phyloP scores from a whole-genome alignment of 2,113 vertebrate genomes.

The Conger conger region DNA sequence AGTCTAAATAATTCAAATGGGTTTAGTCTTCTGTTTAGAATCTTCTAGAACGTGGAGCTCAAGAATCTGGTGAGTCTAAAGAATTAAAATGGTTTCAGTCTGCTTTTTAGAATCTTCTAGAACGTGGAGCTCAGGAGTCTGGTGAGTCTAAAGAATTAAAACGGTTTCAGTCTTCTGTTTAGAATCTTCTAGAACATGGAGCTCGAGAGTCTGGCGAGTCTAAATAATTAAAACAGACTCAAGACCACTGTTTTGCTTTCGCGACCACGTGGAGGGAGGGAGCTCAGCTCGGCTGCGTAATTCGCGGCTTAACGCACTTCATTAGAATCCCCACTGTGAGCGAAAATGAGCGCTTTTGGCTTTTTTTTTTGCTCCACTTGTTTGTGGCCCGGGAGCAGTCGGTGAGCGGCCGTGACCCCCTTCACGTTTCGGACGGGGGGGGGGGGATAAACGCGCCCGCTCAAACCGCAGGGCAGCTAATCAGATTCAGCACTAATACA shows the following conservation, averaged over 20 bases:
- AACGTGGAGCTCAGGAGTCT: too few species aligned
- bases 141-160: too few species aligned
- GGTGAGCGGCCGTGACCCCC: conserved; percentile 38
- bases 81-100: too few species aligned
- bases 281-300: background rate
- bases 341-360: conserved; percentile 19
- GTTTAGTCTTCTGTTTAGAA: too few species aligned
- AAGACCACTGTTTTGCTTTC: background rate
- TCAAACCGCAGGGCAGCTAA: conserved; percentile 42
- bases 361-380: conserved; percentile 32
- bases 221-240: background rate
- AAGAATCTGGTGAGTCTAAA: too few species aligned
- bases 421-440: conserved; percentile 39
- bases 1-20: too few species aligned
- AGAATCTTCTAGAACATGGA: too few species aligned
- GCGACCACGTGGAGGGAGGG: background rate
- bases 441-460: conserved; percentile 46
- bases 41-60: too few species aligned
- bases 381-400: conserved; percentile 42
- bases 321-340: conserved; percentile 27
- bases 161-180: too few species aligned
- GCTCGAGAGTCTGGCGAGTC: background rate
- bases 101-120: background rate
- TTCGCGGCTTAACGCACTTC: conserved; percentile 46
- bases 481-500: conserved; percentile 39